Evolutionary conservation across 2,113 vertebrate species (phyloP), one percentile per base, ranked within the genome.

Genomic region (Cardinalis cardinalis): DNA sequence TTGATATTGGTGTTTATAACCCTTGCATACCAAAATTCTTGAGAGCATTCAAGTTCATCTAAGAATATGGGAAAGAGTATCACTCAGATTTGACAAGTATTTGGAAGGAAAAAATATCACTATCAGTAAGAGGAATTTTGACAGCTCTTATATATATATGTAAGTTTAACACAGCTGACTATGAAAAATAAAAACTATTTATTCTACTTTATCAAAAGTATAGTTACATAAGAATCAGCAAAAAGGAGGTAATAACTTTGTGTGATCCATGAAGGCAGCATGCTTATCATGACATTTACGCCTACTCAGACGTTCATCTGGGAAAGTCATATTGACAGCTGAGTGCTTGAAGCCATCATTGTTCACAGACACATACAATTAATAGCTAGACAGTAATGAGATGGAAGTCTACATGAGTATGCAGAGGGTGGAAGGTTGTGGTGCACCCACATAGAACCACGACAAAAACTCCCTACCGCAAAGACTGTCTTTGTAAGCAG

Each of bases 211-310:
- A 82, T 82, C 59, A 83, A 55, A 97, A 91, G 34, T 81, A 95
- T 79, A 51, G 53, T 96, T 97, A 92, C 41, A 53, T 92, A 96
- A 97, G 92, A 95, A 79, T 78, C 52, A 80, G 68, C 74, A 94
- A 89, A 93, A 86, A 85, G 28, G 49, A 92, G 74, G 81, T 36
- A 92, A 86, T 44, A 96, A 93, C 69, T 90, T 92, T 85, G 73
- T 77, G 41, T 43, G 61, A 94, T 94, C 72, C 73, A 92, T 63
- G 63, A 95, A 97, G 94, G 92, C 95, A 96, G 73, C 38, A 87
- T 95, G 91, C 81, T 90, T 96, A 66, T 96, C 96, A 94, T 95
- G 95, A 92, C 88, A 96, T 96, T 95, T 94, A 96, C 94, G 55
- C 91, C 96, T 91, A 96, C 93, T 92, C 92, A 80, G 91, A 96